Evolutionary conservation across 2,888 invertebrate genomes (phyloP).

Genomic region (Magallana nippona): DNA sequence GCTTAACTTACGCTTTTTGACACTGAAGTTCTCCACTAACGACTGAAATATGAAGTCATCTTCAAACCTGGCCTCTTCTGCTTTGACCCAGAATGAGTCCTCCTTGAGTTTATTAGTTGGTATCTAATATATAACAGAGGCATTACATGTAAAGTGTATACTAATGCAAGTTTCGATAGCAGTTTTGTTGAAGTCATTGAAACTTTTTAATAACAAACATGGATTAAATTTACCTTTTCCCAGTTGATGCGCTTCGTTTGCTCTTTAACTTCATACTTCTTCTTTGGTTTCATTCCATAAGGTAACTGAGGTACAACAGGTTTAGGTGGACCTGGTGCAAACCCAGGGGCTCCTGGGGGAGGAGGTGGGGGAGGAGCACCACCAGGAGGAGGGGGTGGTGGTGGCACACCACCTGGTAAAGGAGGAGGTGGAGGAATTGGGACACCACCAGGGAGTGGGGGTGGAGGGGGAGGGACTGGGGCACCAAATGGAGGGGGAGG

Average conservation of each 20-base stretch:
- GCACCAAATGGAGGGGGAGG: conserved; percentile 13
- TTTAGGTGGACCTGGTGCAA: conserved; percentile 6
- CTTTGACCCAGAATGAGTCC: conserved; percentile 39
- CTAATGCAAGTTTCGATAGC: too few relatives aligned
- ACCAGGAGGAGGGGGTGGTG: conserved; percentile 37
- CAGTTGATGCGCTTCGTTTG: conserved; percentile 35
- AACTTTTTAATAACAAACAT: too few relatives aligned
- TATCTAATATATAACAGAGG: background rate
- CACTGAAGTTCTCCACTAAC: conserved; percentile 19
- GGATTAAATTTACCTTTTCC: conserved; percentile 16
- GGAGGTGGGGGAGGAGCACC: conserved; percentile 30
- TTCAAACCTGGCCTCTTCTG: conserved; percentile 34
- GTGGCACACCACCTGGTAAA: conserved; percentile 24
- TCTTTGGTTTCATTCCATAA: conserved; percentile 36
- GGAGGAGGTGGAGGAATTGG: conserved; percentile 38
- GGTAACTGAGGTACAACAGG: conserved; percentile 34
- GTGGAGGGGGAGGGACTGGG: conserved; percentile 29
- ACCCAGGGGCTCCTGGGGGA: conserved; percentile 17
- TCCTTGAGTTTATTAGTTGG: conserved; percentile 32
- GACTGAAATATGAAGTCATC: conserved; percentile 28
- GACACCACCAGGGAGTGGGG: conserved; percentile 34
- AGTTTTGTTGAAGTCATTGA: too few relatives aligned
- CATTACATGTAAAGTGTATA: too few relatives aligned
- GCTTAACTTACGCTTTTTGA: conserved; percentile 16
- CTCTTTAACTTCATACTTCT: conserved; percentile 30